Base-by-base conservation (phyloP, 2,888 invertebrate genomes). In the Stegana nigrithorax region DNA sequence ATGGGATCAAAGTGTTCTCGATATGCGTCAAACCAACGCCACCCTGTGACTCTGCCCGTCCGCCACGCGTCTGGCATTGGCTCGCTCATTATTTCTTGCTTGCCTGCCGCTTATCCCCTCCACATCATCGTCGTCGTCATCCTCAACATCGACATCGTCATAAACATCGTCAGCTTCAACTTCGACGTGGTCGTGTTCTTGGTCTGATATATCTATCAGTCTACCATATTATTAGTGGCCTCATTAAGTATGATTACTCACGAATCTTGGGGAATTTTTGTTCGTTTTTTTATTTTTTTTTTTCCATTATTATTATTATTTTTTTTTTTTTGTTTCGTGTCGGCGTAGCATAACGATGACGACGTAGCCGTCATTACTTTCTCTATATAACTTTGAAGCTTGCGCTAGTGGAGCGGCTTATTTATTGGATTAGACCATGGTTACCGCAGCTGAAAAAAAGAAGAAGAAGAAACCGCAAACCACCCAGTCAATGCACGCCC, bases 161-260 rank as follows among this genome's bases (percentile, higher is more conserved):
- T n/a, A n/a, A n/a, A n/a, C n/a, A n/a, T n/a, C n/a, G n/a, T n/a
- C n/a, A n/a, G n/a, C n/a, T n/a, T n/a, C n/a, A n/a, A n/a, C n/a
- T 8, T 32, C 10, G 32, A 12, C 32, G 32, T 39, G 14, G 39
- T n/a, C 39, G 39, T 39, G 2, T 14, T 39, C 1, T 42, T 17
- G 42, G n/a, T 8, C 14, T 12, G 42, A 14, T n/a, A 6, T n/a
- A 47, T 47, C 17, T 25, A 47, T 55, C 55, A 55, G 29, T 23
- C 17, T 36, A 27, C 32, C 60, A 55, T 44, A 42, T 60, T 60
- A 60, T 60, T 60, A 60, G 63, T 51, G 64, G 44, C 65, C 66
- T 65, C 66, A 68, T 69, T 67, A 68, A 68, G 69, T 62, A 57
- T 69, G 64, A 70, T 70, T 67, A 63, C 61, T 42, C 55, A 32